Evolutionary conservation across 2,797 vertebrate genomes (phyloP).

Genomic region (Cuculus canorus): DNA sequence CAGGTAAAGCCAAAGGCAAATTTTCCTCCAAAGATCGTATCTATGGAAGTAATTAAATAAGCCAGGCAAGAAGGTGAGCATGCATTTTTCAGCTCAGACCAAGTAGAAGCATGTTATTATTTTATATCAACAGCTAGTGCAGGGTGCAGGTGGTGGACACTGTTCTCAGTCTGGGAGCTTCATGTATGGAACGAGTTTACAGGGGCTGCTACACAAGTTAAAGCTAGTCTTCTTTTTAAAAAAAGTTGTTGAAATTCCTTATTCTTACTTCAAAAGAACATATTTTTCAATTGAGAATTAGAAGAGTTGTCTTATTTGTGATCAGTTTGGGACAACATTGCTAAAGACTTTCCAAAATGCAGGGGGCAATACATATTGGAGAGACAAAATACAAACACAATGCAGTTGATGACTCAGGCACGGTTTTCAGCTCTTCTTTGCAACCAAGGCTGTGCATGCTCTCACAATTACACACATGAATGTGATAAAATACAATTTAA

Average conservation of each 20-base stretch:
- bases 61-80: slow-evolving; percentile 1
- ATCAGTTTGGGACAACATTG: not conserved
- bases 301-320: not conserved
- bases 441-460: not conserved
- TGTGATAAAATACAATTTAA: slow-evolving; percentile 56
- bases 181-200: not conserved
- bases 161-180: not conserved
- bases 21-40: slow-evolving; percentile 26
- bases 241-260: not conserved
- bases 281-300: not conserved
- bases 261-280: not conserved
- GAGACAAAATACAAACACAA: not conserved
- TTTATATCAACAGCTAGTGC: slow-evolving; percentile 50
- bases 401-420: slow-evolving; percentile 9
- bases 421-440: slow-evolving; percentile 28
- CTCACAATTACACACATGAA: slow-evolving; percentile 31
- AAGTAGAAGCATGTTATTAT: slow-evolving; percentile 57
- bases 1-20: slow-evolving; percentile 21
- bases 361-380: not conserved
- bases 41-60: slow-evolving; percentile 23
- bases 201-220: not conserved
- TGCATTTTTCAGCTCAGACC: slow-evolving; percentile 31
- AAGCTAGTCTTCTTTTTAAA: not conserved
- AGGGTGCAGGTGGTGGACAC: slow-evolving; percentile 43
- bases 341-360: not conserved